Evolutionary conservation across 2,888 invertebrate genomes (phyloP).

Genomic region (Cephus pygmeus): DNA sequence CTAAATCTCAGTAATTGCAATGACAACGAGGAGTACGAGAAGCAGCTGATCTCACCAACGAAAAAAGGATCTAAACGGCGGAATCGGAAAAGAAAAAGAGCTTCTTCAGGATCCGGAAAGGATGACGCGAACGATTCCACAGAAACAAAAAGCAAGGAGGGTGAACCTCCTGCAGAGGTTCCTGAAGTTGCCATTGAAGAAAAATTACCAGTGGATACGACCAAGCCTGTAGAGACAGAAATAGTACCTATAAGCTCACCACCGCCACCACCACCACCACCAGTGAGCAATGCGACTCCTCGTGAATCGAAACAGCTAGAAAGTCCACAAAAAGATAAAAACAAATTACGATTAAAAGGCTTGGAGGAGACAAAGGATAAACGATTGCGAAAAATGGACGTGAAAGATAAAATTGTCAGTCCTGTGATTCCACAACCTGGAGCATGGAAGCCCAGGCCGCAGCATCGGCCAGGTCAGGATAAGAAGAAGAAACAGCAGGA

Average conservation of each 20-base stretch:
- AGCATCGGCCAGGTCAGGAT: conserved; percentile 66
- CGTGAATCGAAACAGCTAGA: conserved; percentile 39
- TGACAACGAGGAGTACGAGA: conserved; percentile 85
- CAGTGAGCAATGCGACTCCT: conserved; percentile 16
- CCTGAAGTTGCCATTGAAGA: conserved; percentile 16
- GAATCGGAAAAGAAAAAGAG: conserved; percentile 74
- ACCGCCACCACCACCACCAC: conserved; percentile 13
- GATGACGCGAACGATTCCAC: conserved; percentile 66
- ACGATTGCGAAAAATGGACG: conserved; percentile 73
- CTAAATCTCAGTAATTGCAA: conserved; percentile 79
- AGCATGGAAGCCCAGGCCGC: conserved; percentile 76
- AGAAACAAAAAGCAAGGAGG: conserved; percentile 66
- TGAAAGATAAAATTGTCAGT: conserved; percentile 90
- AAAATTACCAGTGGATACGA: conserved; percentile 6
- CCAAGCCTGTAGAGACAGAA: conserved; percentile 30
- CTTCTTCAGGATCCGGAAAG: conserved; percentile 66
- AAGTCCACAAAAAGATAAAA: conserved; percentile 52
- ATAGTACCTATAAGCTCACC: conserved; percentile 26
- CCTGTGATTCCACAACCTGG: conserved; percentile 92
- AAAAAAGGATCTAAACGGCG: conserved; percentile 74
- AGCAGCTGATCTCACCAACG: conserved; percentile 78
- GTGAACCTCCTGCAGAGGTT: conserved; percentile 9
- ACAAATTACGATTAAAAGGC: conserved; percentile 54
- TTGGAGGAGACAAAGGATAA: conserved; percentile 60
- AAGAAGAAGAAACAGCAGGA: conserved; percentile 64